These are phyloP conservation scores for Buteo buteo DNA, from an alignment of 2,113 vertebrate species.

Conservation along the genomic window DNA sequence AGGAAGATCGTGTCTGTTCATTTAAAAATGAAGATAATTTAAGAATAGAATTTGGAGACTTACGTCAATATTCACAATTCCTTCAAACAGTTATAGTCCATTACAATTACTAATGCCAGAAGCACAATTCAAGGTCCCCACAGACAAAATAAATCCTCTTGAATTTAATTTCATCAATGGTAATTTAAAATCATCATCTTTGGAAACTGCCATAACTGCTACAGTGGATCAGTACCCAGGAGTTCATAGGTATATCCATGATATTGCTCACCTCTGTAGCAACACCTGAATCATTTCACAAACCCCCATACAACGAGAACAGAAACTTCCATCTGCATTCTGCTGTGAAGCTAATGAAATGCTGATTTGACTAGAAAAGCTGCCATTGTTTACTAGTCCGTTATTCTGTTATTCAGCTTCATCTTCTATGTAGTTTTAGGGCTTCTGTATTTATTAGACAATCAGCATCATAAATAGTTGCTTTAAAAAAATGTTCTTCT, in stretches of 20 bases:
- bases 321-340: conserved; percentile 66
- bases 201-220: conserved; percentile 28
- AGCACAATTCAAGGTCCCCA: conserved; percentile 42
- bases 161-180: conserved; percentile 45
- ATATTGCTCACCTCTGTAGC: conserved; percentile 62
- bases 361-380: conserved; percentile 61
- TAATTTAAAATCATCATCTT: conserved; percentile 47
- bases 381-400: conserved; percentile 63
- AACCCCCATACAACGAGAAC: conserved; percentile 36
- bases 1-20: background rate
- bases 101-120: conserved; percentile 23
- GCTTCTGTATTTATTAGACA: conserved; percentile 7
- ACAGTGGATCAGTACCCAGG: conserved; percentile 4
- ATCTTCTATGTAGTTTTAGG: conserved; percentile 21
- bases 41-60: conserved; percentile 46
- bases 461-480: conserved; percentile 37
- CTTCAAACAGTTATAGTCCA: conserved; percentile 36
- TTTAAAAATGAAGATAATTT: conserved; percentile 39
- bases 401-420: conserved; percentile 46
- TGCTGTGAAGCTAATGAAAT: conserved; percentile 50
- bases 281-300: conserved; percentile 54
- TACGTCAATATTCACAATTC: conserved; percentile 48
- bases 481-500: conserved; percentile 35
- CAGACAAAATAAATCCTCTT: conserved; percentile 45
- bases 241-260: conserved; percentile 50